Evolutionary conservation across 2,888 invertebrate genomes (phyloP).

Genomic region (Pheosia tremula): DNA sequence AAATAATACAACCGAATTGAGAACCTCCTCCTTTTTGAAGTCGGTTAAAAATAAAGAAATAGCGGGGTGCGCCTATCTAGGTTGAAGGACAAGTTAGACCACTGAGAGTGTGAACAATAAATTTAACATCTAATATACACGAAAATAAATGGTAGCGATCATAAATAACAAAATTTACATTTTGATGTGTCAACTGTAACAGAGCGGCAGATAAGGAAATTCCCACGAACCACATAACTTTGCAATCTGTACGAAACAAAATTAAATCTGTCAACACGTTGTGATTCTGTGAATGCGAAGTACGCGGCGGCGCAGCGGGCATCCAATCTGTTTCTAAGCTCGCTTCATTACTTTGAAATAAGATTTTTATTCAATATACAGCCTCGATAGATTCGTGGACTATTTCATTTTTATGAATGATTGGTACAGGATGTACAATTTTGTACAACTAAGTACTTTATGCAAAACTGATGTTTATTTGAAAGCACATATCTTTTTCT

Average conservation of each 20-base stretch:
- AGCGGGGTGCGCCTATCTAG: no score
- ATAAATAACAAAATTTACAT: conserved; percentile 4
- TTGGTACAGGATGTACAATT: background rate
- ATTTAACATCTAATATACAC: background rate
- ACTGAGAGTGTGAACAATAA: no score
- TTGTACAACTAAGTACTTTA: no score
- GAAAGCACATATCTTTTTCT: no score
- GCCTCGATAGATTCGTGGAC: conserved; percentile 1
- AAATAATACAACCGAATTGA: no score
- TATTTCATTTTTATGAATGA: background rate
- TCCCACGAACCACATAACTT: conserved; percentile 3
- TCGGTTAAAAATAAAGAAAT: no score
- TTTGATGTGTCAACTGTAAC: background rate
- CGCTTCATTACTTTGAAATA: conserved; percentile 17
- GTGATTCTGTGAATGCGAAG: conserved; percentile 7
- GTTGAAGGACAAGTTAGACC: no score
- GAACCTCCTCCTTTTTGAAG: no score
- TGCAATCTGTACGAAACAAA: conserved; percentile 6
- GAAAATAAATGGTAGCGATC: background rate
- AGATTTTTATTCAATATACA: conserved; percentile 19
- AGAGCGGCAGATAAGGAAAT: background rate
- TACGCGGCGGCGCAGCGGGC: conserved; percentile 12
- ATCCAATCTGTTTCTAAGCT: conserved; percentile 13
- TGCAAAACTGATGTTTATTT: no score
- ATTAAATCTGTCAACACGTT: conserved; percentile 12